Conservation (phyloP, 2,113 vertebrate genomes). For the Ciconia boyciana region DNA sequence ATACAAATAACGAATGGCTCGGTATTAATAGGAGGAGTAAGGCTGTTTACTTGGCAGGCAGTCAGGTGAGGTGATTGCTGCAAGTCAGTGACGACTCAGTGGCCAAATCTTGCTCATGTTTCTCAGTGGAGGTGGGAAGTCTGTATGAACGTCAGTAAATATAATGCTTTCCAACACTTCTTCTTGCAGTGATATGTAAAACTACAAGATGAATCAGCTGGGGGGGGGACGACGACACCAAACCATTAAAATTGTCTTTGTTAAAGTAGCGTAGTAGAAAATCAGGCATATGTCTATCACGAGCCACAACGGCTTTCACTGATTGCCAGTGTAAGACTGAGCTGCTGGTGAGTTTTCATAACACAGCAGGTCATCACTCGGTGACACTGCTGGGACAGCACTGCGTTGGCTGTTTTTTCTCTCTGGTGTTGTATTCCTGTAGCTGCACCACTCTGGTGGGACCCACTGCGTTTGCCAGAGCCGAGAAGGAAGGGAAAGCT, state of each 20-base stretch:
- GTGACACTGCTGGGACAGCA: background rate
- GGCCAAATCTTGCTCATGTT: background rate
- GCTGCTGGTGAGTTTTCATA: background rate
- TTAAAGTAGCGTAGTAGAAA: background rate
- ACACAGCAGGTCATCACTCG: background rate
- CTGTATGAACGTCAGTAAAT: background rate
- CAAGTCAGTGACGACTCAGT: background rate
- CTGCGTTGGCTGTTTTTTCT: accelerated
- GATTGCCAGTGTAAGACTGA: background rate
- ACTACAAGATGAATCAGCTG: background rate
- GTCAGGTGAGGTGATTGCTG: background rate
- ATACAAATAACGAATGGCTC: background rate
- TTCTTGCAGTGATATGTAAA: background rate
- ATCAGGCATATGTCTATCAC: background rate
- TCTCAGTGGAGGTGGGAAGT: background rate
- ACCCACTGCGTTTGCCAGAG: background rate
- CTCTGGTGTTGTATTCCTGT: background rate
- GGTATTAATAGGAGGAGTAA: background rate
- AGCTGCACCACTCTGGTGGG: accelerated
- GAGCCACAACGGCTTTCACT: background rate
- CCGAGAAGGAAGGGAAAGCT: background rate
- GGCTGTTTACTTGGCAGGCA: background rate
- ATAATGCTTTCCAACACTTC: background rate
- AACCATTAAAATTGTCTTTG: background rate
- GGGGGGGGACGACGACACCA: no score